Conservation (phyloP, 2,113 vertebrate species). For the Cryptoleucopteryx plumbea region DNA sequence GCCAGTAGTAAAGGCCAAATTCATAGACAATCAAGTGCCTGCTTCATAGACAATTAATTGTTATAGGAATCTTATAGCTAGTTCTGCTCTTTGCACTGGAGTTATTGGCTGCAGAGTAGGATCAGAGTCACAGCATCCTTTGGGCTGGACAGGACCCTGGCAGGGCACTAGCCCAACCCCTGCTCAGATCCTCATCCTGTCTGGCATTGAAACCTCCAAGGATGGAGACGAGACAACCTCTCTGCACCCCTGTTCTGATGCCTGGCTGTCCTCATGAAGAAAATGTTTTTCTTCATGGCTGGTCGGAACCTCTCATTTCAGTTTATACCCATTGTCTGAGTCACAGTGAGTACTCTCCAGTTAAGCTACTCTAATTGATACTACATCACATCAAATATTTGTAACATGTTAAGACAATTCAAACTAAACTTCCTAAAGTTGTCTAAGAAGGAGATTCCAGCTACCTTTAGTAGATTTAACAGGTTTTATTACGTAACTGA, state of each 20-base stretch:
- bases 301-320: not conserved
- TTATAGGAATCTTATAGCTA: not conserved
- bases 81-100: not conserved
- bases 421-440: not conserved
- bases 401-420: not conserved
- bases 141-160: fast-evolving
- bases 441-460: not conserved
- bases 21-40: not conserved
- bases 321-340: not conserved
- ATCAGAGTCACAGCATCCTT: not conserved
- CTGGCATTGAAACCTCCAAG: not conserved
- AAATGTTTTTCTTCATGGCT: not conserved
- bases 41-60: not conserved
- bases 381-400: not conserved
- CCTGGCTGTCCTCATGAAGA: not conserved
- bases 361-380: not conserved
- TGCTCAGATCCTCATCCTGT: not conserved
- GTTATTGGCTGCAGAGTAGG: not conserved
- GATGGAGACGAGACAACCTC: not conserved
- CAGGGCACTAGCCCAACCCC: not conserved
- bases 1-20: not conserved
- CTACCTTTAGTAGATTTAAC: not conserved
- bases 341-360: not conserved
- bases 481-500: not conserved
- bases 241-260: too few species aligned